Conservation (phyloP, 2,113 vertebrate genomes). For the Bubo bubo region DNA sequence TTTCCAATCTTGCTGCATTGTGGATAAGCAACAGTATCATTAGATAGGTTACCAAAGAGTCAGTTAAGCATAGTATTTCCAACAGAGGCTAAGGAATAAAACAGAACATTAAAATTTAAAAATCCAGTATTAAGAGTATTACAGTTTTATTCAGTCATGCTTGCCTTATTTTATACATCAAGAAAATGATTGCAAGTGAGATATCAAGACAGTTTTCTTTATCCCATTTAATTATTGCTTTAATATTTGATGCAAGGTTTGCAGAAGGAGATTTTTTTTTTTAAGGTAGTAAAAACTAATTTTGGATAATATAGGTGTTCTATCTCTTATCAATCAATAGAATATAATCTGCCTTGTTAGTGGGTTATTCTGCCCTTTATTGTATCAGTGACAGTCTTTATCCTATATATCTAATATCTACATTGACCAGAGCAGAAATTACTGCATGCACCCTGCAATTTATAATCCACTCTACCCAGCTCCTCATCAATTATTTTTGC, state of each 20-base stretch:
- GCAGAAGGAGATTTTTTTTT: not conserved
- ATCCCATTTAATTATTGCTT: conserved; percentile 16
- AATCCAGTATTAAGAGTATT: not conserved
- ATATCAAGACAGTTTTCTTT: conserved; percentile 12
- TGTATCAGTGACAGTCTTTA: not conserved
- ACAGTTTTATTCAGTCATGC: not conserved
- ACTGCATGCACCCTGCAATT: conserved; percentile 20
- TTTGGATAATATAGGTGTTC: not conserved
- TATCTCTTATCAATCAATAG: conserved; percentile 21
- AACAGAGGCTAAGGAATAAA: not conserved
- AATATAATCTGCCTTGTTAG: not conserved
- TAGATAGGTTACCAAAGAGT: not conserved
- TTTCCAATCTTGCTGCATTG: not conserved
- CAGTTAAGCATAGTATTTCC: not conserved
- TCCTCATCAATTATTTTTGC: conserved; percentile 66
- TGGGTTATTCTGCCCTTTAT: not conserved
- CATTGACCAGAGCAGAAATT: conserved; percentile 30
- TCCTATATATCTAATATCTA: not conserved
- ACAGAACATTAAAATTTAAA: not conserved
- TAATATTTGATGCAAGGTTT: conserved; percentile 1
- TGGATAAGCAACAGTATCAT: not conserved
- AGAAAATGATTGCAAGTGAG: not conserved
- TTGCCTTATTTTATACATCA: conserved; percentile 3
- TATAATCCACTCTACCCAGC: conserved; percentile 46
- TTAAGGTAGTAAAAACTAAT: not conserved